These are phyloP conservation scores for Florisuga fusca DNA, from an alignment of 2,797 vertebrate species.

Conservation along the genomic window DNA sequence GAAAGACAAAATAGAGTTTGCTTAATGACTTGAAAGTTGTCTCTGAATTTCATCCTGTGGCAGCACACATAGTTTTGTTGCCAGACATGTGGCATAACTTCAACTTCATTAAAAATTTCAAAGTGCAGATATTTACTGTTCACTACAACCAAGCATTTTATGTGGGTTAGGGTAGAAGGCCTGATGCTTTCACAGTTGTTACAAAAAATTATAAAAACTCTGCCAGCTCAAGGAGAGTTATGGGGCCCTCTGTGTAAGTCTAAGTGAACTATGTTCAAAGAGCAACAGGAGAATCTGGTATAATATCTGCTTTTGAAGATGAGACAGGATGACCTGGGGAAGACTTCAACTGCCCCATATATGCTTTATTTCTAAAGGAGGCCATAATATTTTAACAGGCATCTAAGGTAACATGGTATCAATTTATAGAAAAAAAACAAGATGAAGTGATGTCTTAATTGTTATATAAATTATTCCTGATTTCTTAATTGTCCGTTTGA, in stretches of 20 bases:
- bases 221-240: fast-evolving
- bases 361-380: background rate
- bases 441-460: background rate
- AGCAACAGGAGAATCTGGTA: background rate
- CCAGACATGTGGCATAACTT: background rate
- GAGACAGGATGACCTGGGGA: background rate
- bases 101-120: background rate
- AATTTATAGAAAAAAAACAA: background rate
- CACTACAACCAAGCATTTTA: background rate
- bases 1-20: background rate
- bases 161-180: background rate
- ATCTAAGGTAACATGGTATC: background rate
- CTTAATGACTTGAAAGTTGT: background rate
- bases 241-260: background rate
- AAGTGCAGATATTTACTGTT: background rate
- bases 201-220: background rate
- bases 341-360: background rate
- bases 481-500: background rate
- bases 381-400: background rate
- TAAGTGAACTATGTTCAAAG: background rate
- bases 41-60: background rate
- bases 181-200: background rate
- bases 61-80: background rate
- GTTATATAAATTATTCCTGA: background rate
- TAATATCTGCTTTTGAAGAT: background rate